phyloP scores from a whole-genome alignment of 1,140 invertebrate genomes.

The Harlomillsia oculata region DNA sequence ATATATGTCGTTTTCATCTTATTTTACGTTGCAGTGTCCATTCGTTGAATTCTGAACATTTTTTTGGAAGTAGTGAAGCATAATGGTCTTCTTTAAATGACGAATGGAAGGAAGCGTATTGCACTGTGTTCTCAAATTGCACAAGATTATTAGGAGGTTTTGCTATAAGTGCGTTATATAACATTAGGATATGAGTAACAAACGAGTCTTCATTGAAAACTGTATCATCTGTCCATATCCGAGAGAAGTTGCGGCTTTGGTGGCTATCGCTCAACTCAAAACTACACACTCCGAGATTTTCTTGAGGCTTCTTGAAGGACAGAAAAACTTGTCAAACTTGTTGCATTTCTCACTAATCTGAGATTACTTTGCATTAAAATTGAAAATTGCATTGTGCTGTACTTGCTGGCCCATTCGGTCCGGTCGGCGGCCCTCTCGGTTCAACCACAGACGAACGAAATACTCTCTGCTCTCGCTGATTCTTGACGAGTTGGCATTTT shows the following conservation, averaged over 20 bases:
- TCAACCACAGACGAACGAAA: too few relatives aligned
- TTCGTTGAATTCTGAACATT: not conserved
- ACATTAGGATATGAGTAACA: too few relatives aligned
- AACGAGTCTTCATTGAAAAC: conserved; percentile 3
- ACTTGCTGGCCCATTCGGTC: too few relatives aligned
- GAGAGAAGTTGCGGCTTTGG: not conserved
- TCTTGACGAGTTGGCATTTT: too few relatives aligned
- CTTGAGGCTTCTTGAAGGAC: too few relatives aligned
- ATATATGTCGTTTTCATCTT: not conserved
- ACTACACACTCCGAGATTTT: too few relatives aligned
- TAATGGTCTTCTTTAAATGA: conserved; percentile 6
- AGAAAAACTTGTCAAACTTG: conserved; percentile 26
- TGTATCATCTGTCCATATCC: conserved; percentile 10
- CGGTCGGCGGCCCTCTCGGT: too few relatives aligned
- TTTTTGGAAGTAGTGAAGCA: not conserved
- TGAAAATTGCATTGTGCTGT: conserved; percentile 6
- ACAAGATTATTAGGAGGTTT: conserved; percentile 13
- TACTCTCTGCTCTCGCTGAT: too few relatives aligned
- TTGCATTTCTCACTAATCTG: conserved; percentile 15
- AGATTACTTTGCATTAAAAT: conserved; percentile 13
- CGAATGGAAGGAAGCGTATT: not conserved
- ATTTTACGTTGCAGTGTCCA: conserved; percentile 6
- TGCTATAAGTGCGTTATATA: too few relatives aligned
- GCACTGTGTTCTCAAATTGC: conserved; percentile 3
- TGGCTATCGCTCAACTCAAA: too few relatives aligned